phyloP scores from a whole-genome alignment of 2,113 vertebrate species.

The Brienomyrus longianalis region DNA sequence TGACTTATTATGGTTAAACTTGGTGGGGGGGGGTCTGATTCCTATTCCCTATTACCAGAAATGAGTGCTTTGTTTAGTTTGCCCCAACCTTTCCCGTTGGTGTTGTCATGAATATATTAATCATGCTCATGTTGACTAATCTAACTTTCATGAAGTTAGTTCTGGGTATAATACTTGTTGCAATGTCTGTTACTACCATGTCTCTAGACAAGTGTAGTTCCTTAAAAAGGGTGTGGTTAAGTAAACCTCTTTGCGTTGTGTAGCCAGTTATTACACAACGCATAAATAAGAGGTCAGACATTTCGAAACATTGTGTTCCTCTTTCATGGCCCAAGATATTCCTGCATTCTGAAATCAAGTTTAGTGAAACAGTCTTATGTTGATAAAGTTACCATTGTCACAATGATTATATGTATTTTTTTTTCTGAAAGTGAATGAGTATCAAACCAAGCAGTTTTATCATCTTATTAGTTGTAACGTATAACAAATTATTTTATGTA shows the following conservation, averaged over 20 bases:
- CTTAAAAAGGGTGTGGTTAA: neutral
- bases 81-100: neutral
- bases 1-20: neutral
- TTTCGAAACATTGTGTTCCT: slow-evolving; percentile 5
- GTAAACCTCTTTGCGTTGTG: neutral
- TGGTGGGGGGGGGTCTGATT: neutral
- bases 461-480: no score
- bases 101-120: neutral
- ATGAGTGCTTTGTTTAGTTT: neutral
- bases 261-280: neutral
- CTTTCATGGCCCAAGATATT: neutral
- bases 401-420: neutral
- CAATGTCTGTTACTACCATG: neutral
- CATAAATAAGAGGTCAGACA: neutral
- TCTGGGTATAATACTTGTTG: neutral
- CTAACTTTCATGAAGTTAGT: neutral
- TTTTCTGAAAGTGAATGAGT: no score
- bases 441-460: no score
- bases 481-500: no score
- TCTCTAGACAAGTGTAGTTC: neutral
- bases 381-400: neutral
- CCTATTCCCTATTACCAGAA: neutral
- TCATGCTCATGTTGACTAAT: neutral
- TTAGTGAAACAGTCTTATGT: neutral
- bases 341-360: neutral